phyloP scores from a whole-genome alignment of 2,888 invertebrate species.

The Agrilus cyanescens region DNA sequence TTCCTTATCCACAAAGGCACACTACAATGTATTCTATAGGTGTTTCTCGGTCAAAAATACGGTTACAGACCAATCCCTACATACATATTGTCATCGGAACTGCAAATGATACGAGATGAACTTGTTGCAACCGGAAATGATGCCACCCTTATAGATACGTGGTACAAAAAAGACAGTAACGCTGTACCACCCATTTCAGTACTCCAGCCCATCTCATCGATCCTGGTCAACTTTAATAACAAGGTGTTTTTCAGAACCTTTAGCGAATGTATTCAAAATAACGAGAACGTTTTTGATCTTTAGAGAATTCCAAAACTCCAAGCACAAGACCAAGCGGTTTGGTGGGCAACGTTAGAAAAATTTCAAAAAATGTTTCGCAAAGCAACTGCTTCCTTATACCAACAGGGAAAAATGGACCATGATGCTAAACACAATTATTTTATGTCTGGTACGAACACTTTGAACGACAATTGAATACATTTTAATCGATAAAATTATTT shows the following conservation, averaged over 20 bases:
- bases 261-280: neutral
- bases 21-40: slow-evolving; percentile 35
- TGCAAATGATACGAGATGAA: slow-evolving; percentile 78
- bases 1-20: too few relatives aligned
- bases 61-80: slow-evolving; percentile 97
- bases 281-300: slow-evolving; percentile 8
- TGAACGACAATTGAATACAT: neutral
- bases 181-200: slow-evolving; percentile 92
- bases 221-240: slow-evolving; percentile 93
- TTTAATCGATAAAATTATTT: slow-evolving; percentile 15
- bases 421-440: slow-evolving; percentile 96
- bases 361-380: slow-evolving; percentile 92
- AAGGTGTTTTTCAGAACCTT: slow-evolving; percentile 50
- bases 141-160: slow-evolving; percentile 72
- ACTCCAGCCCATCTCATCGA: slow-evolving; percentile 93
- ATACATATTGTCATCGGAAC: slow-evolving; percentile 82
- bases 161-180: slow-evolving; percentile 95
- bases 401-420: slow-evolving; percentile 74
- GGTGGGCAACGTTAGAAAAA: slow-evolving; percentile 95
- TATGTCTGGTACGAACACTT: slow-evolving; percentile 72
- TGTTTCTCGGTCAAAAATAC: slow-evolving; percentile 95
- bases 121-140: slow-evolving; percentile 73
- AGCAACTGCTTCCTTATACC: slow-evolving; percentile 75
- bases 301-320: slow-evolving; percentile 89
- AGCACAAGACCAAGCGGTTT: slow-evolving; percentile 90